Evolutionary conservation across 2,797 vertebrate species (phyloP).

Genomic region (Rhincodon typus): DNA sequence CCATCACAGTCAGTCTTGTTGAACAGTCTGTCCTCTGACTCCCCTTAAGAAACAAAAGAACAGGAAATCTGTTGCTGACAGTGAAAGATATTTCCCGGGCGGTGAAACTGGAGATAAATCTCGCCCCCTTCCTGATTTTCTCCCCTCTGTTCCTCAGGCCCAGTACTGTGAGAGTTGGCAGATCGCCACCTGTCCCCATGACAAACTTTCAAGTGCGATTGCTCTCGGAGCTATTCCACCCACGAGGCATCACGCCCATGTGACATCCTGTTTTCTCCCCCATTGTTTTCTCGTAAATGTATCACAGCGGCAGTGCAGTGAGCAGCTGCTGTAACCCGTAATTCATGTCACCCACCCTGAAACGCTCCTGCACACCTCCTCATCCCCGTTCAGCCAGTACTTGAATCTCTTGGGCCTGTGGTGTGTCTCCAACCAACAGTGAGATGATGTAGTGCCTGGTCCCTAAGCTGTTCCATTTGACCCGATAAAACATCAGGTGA

Average conservation of each 20-base stretch:
- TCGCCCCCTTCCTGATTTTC: neutral
- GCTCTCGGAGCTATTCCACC: neutral
- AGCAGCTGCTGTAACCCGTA: neutral
- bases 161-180: neutral
- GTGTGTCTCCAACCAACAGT: neutral
- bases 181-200: neutral
- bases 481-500: neutral
- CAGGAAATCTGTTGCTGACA: neutral
- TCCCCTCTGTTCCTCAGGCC: neutral
- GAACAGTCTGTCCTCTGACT: neutral
- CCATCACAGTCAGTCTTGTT: neutral
- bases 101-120: neutral
- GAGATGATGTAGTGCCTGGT: neutral
- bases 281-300: neutral
- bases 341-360: neutral
- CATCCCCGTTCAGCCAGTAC: neutral
- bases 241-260: neutral
- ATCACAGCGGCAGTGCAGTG: neutral
- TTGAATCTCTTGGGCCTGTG: neutral
- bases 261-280: neutral
- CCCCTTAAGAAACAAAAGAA: neutral
- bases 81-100: neutral
- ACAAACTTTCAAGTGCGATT: neutral
- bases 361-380: neutral
- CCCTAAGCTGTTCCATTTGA: neutral